phyloP scores from a whole-genome alignment of 2,888 invertebrate genomes.

The Urechis unicinctus region DNA sequence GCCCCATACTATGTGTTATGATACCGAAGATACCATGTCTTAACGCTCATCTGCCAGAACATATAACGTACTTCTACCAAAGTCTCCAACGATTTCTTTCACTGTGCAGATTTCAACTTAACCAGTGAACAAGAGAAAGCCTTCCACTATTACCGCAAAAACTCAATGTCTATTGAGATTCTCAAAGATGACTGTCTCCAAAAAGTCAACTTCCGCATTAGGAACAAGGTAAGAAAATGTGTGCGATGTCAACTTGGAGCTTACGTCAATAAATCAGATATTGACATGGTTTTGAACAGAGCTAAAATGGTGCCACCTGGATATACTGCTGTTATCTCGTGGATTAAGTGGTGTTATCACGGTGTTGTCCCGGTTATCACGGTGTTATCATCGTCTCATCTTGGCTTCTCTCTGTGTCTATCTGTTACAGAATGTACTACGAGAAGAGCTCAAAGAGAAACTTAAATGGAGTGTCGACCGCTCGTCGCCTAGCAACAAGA shows the following conservation, averaged over 20 bases:
- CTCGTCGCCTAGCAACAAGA: conserved; percentile 50
- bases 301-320: too few species aligned
- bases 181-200: conserved; percentile 47
- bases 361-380: too few species aligned
- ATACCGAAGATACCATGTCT: neutral
- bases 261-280: neutral
- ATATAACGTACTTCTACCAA: too few species aligned
- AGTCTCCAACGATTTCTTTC: neutral
- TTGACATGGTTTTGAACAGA: neutral
- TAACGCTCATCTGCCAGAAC: too few species aligned
- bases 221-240: conserved; percentile 50
- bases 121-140: conserved; percentile 41
- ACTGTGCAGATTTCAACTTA: neutral
- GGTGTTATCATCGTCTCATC: neutral
- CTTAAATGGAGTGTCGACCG: conserved; percentile 50
- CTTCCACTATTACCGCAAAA: conserved; percentile 45
- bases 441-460: conserved; percentile 49
- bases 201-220: conserved; percentile 48
- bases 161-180: conserved; percentile 45
- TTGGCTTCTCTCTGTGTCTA: neutral
- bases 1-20: neutral
- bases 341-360: too few species aligned
- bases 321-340: too few species aligned
- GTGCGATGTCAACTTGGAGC: neutral
- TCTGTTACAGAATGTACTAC: conserved; percentile 36